phyloP scores from a whole-genome alignment of 53 echinoderm and acorn worm species.

The Stichopus horrens region DNA sequence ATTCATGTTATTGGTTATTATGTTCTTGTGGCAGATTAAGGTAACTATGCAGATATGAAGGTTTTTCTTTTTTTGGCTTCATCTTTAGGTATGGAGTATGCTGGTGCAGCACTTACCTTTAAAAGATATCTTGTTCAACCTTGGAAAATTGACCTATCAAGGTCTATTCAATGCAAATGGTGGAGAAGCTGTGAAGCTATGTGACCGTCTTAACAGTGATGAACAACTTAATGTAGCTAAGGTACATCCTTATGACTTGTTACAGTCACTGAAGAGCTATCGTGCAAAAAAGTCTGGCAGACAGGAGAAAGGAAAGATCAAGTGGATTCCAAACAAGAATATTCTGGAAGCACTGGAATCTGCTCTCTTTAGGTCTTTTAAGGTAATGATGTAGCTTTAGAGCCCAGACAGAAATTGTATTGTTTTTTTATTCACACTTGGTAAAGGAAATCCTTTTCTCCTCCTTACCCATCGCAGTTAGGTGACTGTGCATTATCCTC shows the following conservation, averaged over 20 bases:
- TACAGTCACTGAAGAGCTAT: slow-evolving; percentile 69
- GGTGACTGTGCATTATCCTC: no score
- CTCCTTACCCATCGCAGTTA: no score
- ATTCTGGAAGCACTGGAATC: slow-evolving; percentile 71
- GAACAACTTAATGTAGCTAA: slow-evolving; percentile 59
- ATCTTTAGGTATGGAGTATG: slow-evolving; percentile 69
- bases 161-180: slow-evolving; percentile 59
- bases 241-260: slow-evolving; percentile 79
- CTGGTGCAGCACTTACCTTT: slow-evolving; percentile 71
- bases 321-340: slow-evolving; percentile 65
- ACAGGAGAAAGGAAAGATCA: slow-evolving; percentile 72
- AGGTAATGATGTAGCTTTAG: background rate
- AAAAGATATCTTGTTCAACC: slow-evolving; percentile 70
- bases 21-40: background rate
- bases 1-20: background rate
- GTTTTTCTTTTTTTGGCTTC: background rate
- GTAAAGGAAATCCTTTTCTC: no score
- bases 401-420: no score
- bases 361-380: slow-evolving; percentile 65
- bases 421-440: no score
- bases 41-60: background rate
- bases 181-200: slow-evolving; percentile 53
- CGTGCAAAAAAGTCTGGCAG: slow-evolving; percentile 68
- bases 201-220: slow-evolving; percentile 71
- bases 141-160: slow-evolving; percentile 71